Conservation (phyloP, 2,888 invertebrate genomes). For the Campopleginae sp. region DNA sequence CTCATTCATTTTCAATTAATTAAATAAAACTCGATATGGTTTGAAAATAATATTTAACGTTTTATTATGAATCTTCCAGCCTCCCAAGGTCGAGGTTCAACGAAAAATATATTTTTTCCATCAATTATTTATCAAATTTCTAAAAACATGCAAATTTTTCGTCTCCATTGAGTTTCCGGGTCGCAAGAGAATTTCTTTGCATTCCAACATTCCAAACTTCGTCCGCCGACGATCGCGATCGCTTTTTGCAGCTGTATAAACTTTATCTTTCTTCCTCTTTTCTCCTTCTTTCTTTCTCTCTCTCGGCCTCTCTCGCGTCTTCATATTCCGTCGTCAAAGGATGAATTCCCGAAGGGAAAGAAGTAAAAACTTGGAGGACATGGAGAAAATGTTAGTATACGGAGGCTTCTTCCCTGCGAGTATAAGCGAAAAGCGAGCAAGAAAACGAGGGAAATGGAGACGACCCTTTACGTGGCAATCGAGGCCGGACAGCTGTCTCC, state of each 20-base stretch:
- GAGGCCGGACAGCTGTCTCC: slow-evolving; percentile 69
- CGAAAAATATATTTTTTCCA: too few relatives aligned
- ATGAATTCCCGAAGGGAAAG: slow-evolving; percentile 39
- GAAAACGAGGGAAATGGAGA: slow-evolving; percentile 25
- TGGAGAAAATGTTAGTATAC: slow-evolving; percentile 53
- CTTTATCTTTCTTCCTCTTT: neutral
- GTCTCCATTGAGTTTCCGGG: too few relatives aligned
- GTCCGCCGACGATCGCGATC: neutral
- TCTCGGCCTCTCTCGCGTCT: neutral
- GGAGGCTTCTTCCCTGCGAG: neutral
- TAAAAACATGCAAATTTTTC: too few relatives aligned
- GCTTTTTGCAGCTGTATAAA: neutral
- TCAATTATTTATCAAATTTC: too few relatives aligned
- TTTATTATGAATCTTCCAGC: neutral
- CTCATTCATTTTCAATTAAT: neutral
- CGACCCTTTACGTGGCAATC: slow-evolving; percentile 58
- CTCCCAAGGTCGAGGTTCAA: too few relatives aligned
- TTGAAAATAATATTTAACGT: neutral
- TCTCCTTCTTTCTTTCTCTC: neutral
- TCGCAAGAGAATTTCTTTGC: too few relatives aligned
- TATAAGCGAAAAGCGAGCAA: neutral
- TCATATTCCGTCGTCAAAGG: slow-evolving; percentile 8
- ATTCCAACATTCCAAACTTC: too few relatives aligned
- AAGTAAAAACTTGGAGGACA: slow-evolving; percentile 41
- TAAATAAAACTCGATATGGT: neutral